These are phyloP conservation scores for Pilophorus perplexus DNA, from an alignment of 2,888 invertebrate species.

Conservation along the genomic window DNA sequence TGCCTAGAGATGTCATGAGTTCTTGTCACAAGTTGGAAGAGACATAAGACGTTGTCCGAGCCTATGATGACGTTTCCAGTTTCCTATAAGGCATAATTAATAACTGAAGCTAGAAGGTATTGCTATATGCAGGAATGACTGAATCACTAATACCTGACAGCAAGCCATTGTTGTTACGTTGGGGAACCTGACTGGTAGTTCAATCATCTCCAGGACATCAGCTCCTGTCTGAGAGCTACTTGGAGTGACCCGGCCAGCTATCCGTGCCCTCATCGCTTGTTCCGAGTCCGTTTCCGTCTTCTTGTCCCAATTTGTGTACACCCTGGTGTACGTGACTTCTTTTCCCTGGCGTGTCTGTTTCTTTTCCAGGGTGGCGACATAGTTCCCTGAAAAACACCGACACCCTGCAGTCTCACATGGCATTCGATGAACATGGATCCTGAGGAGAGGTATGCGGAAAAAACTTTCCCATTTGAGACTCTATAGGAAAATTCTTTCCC, in stretches of 20 bases:
- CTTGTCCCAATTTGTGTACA: conserved; percentile 71
- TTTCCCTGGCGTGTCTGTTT: conserved; percentile 54
- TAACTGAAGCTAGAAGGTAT: no score
- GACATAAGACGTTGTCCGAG: conserved; percentile 54
- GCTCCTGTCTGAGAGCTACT: conserved; percentile 53
- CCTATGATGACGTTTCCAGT: conserved; percentile 56
- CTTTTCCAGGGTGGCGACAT: conserved; percentile 64
- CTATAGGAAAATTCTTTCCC: no score
- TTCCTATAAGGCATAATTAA: conserved; percentile 50
- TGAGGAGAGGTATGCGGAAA: no score
- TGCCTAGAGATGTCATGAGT: conserved; percentile 66
- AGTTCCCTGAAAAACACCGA: conserved; percentile 57
- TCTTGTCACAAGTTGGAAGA: conserved; percentile 64
- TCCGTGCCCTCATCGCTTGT: conserved; percentile 63
- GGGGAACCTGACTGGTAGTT: conserved; percentile 64
- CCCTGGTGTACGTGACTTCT: conserved; percentile 59
- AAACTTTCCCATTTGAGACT: no score
- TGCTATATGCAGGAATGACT: no score
- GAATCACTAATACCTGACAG: conserved; percentile 60
- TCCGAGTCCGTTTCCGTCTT: conserved; percentile 52
- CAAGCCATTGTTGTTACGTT: conserved; percentile 58
- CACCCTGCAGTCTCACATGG: background rate
- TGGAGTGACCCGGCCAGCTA: conserved; percentile 72
- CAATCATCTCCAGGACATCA: conserved; percentile 65
- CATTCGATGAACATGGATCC: background rate